A percentile compares a stretch with the other conserved stretches of the same genome.
These are phyloP conservation scores for Caenorhabditis tropicalis DNA, from an alignment of 1,140 invertebrate species.

Conservation along the genomic window DNA sequence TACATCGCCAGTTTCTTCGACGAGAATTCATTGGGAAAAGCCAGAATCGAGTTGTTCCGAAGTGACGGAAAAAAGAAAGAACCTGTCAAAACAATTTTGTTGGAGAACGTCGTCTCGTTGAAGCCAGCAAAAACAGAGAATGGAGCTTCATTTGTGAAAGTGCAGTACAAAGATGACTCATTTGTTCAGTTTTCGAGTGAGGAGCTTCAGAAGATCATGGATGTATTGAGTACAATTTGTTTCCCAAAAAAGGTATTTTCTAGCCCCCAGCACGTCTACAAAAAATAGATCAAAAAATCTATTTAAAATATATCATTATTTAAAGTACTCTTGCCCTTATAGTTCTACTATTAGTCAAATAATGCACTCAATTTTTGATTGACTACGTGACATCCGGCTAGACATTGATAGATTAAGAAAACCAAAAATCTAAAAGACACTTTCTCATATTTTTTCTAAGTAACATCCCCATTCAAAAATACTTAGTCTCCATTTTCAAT, in stretches of 20 bases:
- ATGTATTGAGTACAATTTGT: not conserved
- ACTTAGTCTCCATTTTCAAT: not conserved
- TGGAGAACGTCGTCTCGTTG: conserved; percentile 11
- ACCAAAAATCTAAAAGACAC: too few relatives aligned
- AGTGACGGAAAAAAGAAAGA: conserved; percentile 36
- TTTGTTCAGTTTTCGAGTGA: conserved; percentile 28
- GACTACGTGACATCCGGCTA: too few relatives aligned
- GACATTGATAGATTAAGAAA: too few relatives aligned
- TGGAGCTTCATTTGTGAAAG: conserved; percentile 10
- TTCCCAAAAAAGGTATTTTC: conserved; percentile 12
- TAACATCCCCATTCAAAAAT: too few relatives aligned
- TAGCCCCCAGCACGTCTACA: too few relatives aligned
- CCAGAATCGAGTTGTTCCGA: conserved; percentile 27
- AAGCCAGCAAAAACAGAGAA: not conserved
- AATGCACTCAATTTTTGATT: too few relatives aligned
- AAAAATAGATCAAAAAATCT: too few relatives aligned
- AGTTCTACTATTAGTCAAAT: too few relatives aligned
- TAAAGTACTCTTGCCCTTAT: too few relatives aligned
- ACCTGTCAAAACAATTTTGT: conserved; percentile 16
- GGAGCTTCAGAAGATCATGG: not conserved
- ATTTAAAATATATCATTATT: too few relatives aligned
- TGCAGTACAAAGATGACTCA: conserved; percentile 17
- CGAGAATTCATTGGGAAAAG: conserved; percentile 3
- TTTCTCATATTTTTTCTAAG: not conserved
- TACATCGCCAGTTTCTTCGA: conserved; percentile 31